Conservation (phyloP, 2,888 invertebrate genomes). For the Lithophane ornitopus region DNA sequence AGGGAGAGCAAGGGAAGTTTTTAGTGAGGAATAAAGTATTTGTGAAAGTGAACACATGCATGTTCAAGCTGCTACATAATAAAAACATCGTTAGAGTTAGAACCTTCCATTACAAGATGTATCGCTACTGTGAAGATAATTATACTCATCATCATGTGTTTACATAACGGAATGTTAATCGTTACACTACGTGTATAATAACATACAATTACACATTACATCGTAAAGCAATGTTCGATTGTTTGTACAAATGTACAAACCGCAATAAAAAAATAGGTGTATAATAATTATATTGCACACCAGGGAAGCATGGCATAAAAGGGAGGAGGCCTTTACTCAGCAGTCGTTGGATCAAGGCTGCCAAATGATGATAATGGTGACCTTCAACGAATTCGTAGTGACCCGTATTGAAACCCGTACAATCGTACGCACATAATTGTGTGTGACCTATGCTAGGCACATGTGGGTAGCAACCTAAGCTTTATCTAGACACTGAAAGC, state of each 20-base stretch:
- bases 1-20: neutral
- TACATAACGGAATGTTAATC: conserved; percentile 13
- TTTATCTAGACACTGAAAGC: neutral
- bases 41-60: neutral
- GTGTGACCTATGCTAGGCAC: too few relatives aligned
- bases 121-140: conserved; percentile 39
- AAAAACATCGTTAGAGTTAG: conserved; percentile 20
- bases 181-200: neutral
- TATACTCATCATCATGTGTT: conserved; percentile 1
- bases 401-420: neutral
- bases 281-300: neutral
- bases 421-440: neutral
- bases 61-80: conserved; percentile 5
- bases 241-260: neutral
- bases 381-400: too few relatives aligned
- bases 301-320: too few relatives aligned
- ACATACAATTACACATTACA: neutral
- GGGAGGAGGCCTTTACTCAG: too few relatives aligned
- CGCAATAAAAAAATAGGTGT: neutral
- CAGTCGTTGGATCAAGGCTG: too few relatives aligned
- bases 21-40: too few relatives aligned
- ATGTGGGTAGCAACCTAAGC: neutral
- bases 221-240: neutral
- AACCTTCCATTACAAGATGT: conserved; percentile 7
- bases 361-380: too few relatives aligned